Percentiles rank a stretch among this genome's conserved stretches.
These are phyloP conservation scores for Ceratina australensis DNA, from an alignment of 1,140 invertebrate genomes.

Conservation along the genomic window DNA sequence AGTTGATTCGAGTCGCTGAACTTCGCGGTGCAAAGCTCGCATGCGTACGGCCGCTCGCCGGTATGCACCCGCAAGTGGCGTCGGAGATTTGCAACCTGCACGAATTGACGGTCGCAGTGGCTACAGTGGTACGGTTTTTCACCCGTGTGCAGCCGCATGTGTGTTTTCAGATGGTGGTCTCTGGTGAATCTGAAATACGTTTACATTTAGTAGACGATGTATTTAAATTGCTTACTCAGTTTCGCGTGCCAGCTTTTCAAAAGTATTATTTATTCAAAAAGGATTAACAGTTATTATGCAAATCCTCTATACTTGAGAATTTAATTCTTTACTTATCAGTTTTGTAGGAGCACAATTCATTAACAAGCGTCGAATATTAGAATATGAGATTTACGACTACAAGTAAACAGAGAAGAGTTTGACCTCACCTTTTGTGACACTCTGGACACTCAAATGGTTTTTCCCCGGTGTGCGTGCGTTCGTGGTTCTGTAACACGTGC, in stretches of 20 bases:
- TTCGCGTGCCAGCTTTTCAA: no score
- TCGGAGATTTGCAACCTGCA: constrained; percentile 95
- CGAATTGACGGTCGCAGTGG: constrained; percentile 94
- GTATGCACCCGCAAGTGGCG: constrained; percentile 97
- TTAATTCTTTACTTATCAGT: no score
- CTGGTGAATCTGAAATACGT: constrained; percentile 87
- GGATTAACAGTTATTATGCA: no score
- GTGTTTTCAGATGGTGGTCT: constrained; percentile 97
- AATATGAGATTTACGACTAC: no score
- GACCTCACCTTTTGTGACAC: constrained; percentile 89
- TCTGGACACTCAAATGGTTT: constrained; percentile 97
- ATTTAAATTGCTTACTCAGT: no score
- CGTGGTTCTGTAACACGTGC: constrained; percentile 97
- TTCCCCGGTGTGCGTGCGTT: constrained; percentile 97
- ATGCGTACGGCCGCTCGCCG: constrained; percentile 95
- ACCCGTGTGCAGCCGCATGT: constrained; percentile 95
- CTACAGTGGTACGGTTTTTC: constrained; percentile 96
- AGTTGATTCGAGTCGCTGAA: constrained; percentile 97
- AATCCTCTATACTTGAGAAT: no score
- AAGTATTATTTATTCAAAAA: no score
- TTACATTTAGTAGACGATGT: no score
- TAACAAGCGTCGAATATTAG: no score
- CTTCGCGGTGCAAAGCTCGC: constrained; percentile 91
- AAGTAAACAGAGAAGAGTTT: no score
- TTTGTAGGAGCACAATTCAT: no score